Base-by-base conservation (phyloP, 2,797 vertebrate species). In the Paratrypauchen microcephalus region DNA sequence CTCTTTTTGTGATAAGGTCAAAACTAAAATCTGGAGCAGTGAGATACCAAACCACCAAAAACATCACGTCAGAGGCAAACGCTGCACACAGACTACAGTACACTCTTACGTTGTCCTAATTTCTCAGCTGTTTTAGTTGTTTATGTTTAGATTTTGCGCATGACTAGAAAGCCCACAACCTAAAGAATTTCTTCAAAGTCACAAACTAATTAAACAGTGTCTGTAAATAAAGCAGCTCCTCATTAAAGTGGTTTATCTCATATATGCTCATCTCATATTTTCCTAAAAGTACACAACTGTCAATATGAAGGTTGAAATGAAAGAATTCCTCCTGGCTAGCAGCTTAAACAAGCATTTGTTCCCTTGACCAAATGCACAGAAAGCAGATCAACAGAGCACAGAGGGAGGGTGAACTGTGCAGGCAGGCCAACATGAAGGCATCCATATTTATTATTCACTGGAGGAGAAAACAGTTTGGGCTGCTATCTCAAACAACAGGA, bases 381-480 rank as follows among this genome's bases (percentile, higher is more conserved):
- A 39, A 30, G 26, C 54, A 23, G 23, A 26, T 13, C 23, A 28
- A 18, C 57, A n/a, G 16, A 75, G 54, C 36, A 70, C 18, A 39
- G 9, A 30, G 24, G 19, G 19, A 61, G 41, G 13, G 41, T 45
- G 41, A 45, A 45, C 12, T 15, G 15, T 15, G 41, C 41, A 54
- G 36, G 5, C 24, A 28, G 6, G 6, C 18, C 15, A 54, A 11
- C 28, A 52, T 2, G 32, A 50, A 28, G 60, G 36, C 5, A 73
- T 83, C 73, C 45, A 58, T 8, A 59, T 19, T 41, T 54, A 18
- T 64, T 45, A 64, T 50, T 55, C 26, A 70, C 21, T 73, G 6
- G 48, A 65, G 50, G 24, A 36, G 19, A 67, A 67, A 72, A 66
- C 6, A 0, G 69, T 65, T 61, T 69, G 19, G 28, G 18, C 23